These are phyloP conservation scores for Ceriagrion tenellum DNA, from an alignment of 2,888 invertebrate species.

Conservation along the genomic window DNA sequence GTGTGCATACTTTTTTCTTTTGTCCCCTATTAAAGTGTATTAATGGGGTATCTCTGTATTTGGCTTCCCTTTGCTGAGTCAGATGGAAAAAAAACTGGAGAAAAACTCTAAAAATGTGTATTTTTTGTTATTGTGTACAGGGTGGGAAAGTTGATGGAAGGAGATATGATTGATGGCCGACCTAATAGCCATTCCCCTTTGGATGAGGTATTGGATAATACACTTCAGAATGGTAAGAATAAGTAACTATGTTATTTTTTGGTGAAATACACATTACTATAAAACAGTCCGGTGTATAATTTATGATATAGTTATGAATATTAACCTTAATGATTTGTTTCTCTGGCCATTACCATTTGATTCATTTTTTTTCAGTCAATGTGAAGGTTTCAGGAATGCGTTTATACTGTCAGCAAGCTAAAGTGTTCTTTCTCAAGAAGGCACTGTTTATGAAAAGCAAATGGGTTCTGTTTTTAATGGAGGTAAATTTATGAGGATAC, in stretches of 20 bases:
- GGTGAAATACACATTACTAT: neutral
- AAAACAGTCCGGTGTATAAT: too few species aligned
- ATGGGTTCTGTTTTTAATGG: slow-evolving; percentile 74
- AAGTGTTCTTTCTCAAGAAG: slow-evolving; percentile 76
- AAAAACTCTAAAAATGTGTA: neutral
- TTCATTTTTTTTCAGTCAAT: neutral
- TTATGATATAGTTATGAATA: neutral
- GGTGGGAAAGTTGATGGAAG: slow-evolving; percentile 13
- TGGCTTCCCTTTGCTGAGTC: too few species aligned
- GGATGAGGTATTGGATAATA: neutral
- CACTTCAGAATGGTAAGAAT: neutral
- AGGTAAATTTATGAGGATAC: slow-evolving; percentile 72
- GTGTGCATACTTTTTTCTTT: too few species aligned
- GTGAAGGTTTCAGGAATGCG: slow-evolving; percentile 72
- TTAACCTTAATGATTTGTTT: neutral
- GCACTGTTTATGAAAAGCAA: slow-evolving; percentile 75
- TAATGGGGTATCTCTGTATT: too few species aligned
- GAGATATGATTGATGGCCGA: neutral
- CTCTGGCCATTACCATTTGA: neutral
- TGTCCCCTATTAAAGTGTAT: too few species aligned
- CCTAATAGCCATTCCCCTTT: neutral
- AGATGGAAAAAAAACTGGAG: too few species aligned
- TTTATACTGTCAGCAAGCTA: slow-evolving; percentile 75
- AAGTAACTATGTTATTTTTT: neutral
- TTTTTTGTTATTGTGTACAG: neutral